Evolutionary conservation across 2,888 invertebrate genomes (phyloP).

Genomic region (Pharmacophagus antenor): DNA sequence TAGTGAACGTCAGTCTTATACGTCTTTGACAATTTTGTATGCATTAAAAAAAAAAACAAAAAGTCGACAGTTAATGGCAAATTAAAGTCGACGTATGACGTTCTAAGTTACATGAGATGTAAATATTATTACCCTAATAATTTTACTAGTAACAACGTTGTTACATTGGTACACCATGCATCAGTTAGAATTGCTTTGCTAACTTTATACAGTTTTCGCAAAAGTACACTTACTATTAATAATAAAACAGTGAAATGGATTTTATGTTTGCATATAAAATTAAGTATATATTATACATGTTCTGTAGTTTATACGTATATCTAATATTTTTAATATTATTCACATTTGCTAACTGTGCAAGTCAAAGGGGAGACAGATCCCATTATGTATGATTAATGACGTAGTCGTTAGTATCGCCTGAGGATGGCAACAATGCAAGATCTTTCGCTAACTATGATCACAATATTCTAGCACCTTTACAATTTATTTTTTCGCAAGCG

Average conservation of each 20-base stretch:
- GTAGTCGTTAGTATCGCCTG: slow-evolving; percentile 60
- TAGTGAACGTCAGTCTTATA: no score
- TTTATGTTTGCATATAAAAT: no score
- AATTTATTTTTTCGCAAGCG: slow-evolving; percentile 1
- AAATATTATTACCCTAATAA: not conserved
- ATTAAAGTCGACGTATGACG: no score
- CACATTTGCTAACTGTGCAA: slow-evolving; percentile 40
- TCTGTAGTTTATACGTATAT: not conserved
- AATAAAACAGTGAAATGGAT: not conserved
- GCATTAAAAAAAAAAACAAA: no score
- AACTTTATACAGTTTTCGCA: no score
- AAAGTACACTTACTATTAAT: not conserved
- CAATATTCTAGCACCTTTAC: slow-evolving; percentile 23
- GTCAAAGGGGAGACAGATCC: slow-evolving; percentile 53
- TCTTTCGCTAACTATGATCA: slow-evolving; percentile 23
- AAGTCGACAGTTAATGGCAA: no score
- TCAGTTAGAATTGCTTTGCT: not conserved
- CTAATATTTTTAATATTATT: slow-evolving; percentile 1
- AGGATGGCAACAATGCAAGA: slow-evolving; percentile 49
- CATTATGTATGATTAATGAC: slow-evolving; percentile 67
- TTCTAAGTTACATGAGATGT: not conserved
- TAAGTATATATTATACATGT: not conserved
- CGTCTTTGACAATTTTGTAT: no score
- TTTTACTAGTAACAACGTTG: not conserved
- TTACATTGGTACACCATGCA: not conserved